These are phyloP conservation scores for Atta cephalotes DNA, from an alignment of 1,140 invertebrate species.

Conservation along the genomic window DNA sequence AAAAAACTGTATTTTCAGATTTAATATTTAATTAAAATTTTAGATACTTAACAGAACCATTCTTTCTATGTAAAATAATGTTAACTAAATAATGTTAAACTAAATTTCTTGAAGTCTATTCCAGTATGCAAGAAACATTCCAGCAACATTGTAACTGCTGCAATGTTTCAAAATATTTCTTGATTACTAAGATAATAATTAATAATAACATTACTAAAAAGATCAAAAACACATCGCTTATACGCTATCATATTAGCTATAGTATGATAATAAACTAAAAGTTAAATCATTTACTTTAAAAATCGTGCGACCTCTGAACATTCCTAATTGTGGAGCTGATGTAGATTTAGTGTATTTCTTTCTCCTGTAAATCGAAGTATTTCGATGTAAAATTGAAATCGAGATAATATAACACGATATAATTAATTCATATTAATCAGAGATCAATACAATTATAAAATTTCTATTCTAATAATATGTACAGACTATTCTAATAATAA, in stretches of 20 bases:
- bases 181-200: neutral
- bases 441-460: neutral
- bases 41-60: too few species aligned
- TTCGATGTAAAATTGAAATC: neutral
- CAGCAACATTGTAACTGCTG: too few species aligned
- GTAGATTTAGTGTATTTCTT: constrained; percentile 71
- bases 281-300: constrained; percentile 59
- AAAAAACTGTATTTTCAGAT: too few species aligned
- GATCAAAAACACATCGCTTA: neutral
- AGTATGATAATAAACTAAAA: constrained; percentile 2
- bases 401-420: neutral
- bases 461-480: neutral
- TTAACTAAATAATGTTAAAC: too few species aligned
- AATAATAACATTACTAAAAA: neutral
- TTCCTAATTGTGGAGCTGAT: constrained; percentile 60
- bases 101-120: too few species aligned
- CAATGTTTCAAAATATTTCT: neutral
- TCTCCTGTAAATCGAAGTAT: constrained; percentile 47
- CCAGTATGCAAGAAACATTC: too few species aligned
- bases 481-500: too few species aligned
- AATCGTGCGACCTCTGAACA: constrained; percentile 46
- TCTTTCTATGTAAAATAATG: too few species aligned
- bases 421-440: neutral
- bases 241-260: neutral
- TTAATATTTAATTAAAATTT: too few species aligned